Evolutionary conservation across 2,888 invertebrate genomes (phyloP), one percentile per base, ranked within the genome.

Genomic region (Spisula subtruncata): DNA sequence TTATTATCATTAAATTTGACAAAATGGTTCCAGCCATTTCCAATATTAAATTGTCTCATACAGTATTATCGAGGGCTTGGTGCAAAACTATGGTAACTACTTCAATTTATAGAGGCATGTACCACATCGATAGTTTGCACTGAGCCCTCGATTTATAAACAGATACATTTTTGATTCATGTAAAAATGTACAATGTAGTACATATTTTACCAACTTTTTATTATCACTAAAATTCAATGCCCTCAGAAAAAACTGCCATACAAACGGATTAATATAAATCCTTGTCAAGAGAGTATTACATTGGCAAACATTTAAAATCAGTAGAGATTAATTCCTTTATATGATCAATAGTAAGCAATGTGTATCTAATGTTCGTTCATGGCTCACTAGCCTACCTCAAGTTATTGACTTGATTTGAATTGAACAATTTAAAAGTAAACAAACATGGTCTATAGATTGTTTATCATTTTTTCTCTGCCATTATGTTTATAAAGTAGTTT

Each of bases 241-340:
- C 16, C 75, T 35, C 32, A 8, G 29, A 71, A 71, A 75, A 35
- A 75, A n/a, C 29, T 5, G 75, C 18, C 2, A 14, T 75, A 35
- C 32, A 75, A n/a, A 16, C 12, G 75, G 35, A 75, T 75, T 75
- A 75, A 16, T 18, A 12, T 32, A 35, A 75, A 75, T 35, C 75
- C 16, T 1, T 32, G 0, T n/a, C n/a, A n/a, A n/a, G n/a, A 25
- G 35, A 35, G 35, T 35, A 75, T 32, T 35, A 75, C 75, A 35
- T 18, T 75, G 75, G 25, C 75, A 75, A 35, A 35, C 29, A 18
- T 75, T 75, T 75, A 35, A 75, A 75, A 75, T 35, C 35, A 35
- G 5, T 14, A 14, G 18, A 75, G 75, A 75, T 75, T 75, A 75
- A 35, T 75, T 75, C 29, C 16, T 32, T 32, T 32, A 35, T 66